Evolutionary conservation across 2,888 invertebrate species (phyloP).

Genomic region (Drosophila macrospina): DNA sequence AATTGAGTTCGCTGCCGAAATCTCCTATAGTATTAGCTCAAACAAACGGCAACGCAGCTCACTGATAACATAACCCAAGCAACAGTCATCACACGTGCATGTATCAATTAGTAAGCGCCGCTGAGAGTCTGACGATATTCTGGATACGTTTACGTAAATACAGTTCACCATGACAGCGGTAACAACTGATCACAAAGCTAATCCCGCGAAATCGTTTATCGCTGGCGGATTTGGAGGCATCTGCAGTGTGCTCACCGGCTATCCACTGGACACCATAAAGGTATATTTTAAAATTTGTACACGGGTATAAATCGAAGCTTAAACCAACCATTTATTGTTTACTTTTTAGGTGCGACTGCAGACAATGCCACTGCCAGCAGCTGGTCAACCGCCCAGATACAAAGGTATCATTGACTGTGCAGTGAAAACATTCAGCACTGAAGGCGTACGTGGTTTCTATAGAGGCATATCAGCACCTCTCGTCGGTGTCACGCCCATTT

Average conservation of each 20-base stretch:
- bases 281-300: constrained; percentile 82
- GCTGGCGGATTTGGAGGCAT: constrained; percentile 98
- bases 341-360: constrained; percentile 94
- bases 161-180: constrained; percentile 17
- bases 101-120: constrained; percentile 22
- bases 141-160: constrained; percentile 62
- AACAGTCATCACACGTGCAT: constrained; percentile 45
- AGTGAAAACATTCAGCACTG: constrained; percentile 93
- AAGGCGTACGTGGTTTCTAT: constrained; percentile 93
- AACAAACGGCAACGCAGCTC: constrained; percentile 34
- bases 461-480: constrained; percentile 97
- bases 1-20: constrained; percentile 30
- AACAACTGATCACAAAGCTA: constrained; percentile 85
- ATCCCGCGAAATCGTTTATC: constrained; percentile 96
- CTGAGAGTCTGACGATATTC: constrained; percentile 47
- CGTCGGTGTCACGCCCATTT: constrained; percentile 98
- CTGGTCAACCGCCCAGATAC: constrained; percentile 92
- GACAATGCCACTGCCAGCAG: constrained; percentile 94
- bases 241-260: constrained; percentile 96
- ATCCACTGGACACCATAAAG: constrained; percentile 98
- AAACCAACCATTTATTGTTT: neutral
- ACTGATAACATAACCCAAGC: constrained; percentile 54
- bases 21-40: constrained; percentile 31
- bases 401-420: constrained; percentile 97
- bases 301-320: too few relatives aligned